Base-by-base conservation (phyloP, 92 coral and sea anemone species). In the Epizoanthus stellaris region DNA sequence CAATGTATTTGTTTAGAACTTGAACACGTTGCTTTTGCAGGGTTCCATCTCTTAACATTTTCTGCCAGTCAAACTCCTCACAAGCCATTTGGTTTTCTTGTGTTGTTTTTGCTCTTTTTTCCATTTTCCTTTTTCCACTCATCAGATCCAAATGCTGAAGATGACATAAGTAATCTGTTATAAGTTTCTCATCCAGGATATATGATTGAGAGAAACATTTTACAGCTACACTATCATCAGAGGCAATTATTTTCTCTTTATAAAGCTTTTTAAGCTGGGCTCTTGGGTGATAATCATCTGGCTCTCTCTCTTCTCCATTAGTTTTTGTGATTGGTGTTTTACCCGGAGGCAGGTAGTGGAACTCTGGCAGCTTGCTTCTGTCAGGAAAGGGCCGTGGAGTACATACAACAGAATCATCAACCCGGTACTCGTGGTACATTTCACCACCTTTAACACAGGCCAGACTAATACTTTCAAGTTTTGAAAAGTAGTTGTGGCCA, bases 401-500 rank as follows among this genome's bases (percentile, higher is more conserved):
- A 36, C 83, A 61, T 58, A 12, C 11, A 20, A 60, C 34, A 7
- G 21, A 60, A 9, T 36, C 23, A 60, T 77, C 83, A n/a, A 17
- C 83, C 61, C 69, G 71, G 58, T 74, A 74, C 80, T 74, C 36
- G 3, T 67, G 67, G 74, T 42, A 81, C 86, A 66, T 67, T 81
- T 81, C 86, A n/a, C 67, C 77, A 81, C 64, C 19, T 38, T 16
- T n/a, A 14, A 67, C 30, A 47, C 53, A 5, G 15, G 2, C 21
- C 52, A 9, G 9, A 19, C 49, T 81, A 59, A 65, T 49, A 81
- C 16, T 25, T 67, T 67, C 77, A 23, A 23, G 25, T 23, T 23
- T 23, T 7, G 61, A n/a, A 68, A 81, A 67, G 77, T 81, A 81
- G 85, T 67, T 66, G 85, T 81, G 85, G 20, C 76, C 85, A 65